Percentiles rank a stretch among this genome's conserved stretches.
These are phyloP conservation scores for Delphinapterus leucas DNA, from an alignment of 2,113 vertebrate species.

Conservation along the genomic window DNA sequence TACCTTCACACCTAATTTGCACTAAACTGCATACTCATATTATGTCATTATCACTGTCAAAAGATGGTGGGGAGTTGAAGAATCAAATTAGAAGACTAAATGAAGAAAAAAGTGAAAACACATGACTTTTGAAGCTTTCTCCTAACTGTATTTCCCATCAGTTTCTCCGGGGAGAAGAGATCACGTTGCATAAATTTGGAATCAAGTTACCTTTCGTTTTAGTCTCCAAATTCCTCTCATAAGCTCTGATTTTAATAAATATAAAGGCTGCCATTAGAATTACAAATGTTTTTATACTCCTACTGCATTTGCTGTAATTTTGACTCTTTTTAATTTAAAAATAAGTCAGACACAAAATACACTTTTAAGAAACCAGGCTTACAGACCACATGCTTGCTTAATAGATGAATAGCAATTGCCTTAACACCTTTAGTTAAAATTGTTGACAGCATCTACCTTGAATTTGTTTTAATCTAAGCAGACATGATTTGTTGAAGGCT, in stretches of 20 bases:
- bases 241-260: neutral
- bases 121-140: neutral
- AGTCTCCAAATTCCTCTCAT: neutral
- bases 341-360: neutral
- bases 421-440: neutral
- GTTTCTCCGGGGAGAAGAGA: neutral
- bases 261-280: neutral
- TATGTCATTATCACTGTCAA: neutral
- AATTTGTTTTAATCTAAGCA: neutral
- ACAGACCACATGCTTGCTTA: neutral
- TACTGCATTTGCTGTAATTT: neutral
- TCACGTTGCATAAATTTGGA: neutral
- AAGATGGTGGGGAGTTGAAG: neutral
- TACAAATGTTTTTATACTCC: neutral
- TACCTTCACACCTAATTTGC: slow-evolving; percentile 26
- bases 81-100: neutral
- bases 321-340: neutral
- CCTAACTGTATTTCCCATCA: neutral
- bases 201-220: neutral
- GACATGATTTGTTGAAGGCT: neutral
- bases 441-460: neutral
- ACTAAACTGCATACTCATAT: slow-evolving; percentile 34
- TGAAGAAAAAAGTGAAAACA: neutral
- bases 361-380: neutral
- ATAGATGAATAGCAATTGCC: neutral